A percentile compares a stretch with the other conserved stretches of the same genome.
Conservation (phyloP, 2,888 invertebrate species). For the Catotricha subobsoleta region DNA sequence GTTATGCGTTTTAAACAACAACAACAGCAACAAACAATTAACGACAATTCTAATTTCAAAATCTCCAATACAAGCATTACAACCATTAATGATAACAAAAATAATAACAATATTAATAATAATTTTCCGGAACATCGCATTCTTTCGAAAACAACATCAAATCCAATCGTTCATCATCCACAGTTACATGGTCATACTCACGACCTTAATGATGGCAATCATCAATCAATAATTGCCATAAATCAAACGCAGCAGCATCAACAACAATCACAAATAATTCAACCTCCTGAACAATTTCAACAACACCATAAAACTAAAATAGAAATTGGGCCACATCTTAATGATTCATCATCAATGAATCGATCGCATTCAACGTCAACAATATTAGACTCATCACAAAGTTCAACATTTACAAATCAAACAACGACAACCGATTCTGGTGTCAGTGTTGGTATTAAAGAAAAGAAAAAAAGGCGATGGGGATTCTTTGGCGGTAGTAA, state of each 20-base stretch:
- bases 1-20: conserved; percentile 32
- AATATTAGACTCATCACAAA: conserved; percentile 7
- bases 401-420: conserved; percentile 7
- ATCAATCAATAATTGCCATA: background rate
- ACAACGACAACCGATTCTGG: conserved; percentile 9
- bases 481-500: conserved; percentile 51
- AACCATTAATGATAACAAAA: background rate
- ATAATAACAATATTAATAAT: background rate
- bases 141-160: conserved; percentile 7
- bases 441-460: conserved; percentile 26
- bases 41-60: conserved; percentile 8
- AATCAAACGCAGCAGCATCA: background rate
- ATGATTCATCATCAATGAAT: conserved; percentile 1
- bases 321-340: background rate
- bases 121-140: background rate
- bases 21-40: conserved; percentile 18
- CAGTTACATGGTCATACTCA: background rate
- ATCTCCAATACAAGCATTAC: background rate
- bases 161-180: conserved; percentile 3
- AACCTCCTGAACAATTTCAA: conserved; percentile 1
- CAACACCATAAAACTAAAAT: conserved; percentile 1
- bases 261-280: background rate
- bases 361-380: conserved; percentile 3
- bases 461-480: conserved; percentile 47
- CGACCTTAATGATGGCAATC: background rate